Conservation (phyloP, 1,140 invertebrate genomes). For the Drosophila sechellia region DNA sequence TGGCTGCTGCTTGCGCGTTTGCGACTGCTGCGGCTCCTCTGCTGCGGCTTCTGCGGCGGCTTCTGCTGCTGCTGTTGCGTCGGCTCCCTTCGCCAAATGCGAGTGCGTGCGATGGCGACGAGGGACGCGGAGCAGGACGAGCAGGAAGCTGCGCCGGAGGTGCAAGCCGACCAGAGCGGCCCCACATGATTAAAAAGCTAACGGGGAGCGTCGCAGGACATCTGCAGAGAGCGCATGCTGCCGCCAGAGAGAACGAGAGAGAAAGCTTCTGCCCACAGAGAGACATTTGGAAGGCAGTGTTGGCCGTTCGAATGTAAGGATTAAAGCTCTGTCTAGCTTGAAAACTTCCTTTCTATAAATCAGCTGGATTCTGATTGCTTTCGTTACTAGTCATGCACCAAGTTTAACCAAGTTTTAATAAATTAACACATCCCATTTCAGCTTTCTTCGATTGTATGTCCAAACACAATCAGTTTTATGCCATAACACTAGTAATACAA, state of each 20-base stretch:
- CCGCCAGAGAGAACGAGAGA: not conserved
- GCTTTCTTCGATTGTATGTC: no score
- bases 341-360: not conserved
- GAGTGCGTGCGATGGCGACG: slow-evolving; percentile 21
- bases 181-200: slow-evolving; percentile 48
- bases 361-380: no score
- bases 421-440: no score
- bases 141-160: slow-evolving; percentile 19
- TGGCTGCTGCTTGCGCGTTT: slow-evolving; percentile 44
- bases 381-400: no score
- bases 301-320: not conserved
- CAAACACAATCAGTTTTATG: no score
- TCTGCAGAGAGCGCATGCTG: slow-evolving; percentile 33
- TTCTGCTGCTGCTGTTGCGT: slow-evolving; percentile 22
- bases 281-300: slow-evolving; percentile 8
- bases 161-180: slow-evolving; percentile 15
- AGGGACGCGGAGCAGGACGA: not conserved
- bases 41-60: slow-evolving; percentile 23
- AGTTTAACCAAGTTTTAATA: no score
- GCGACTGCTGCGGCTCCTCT: slow-evolving; percentile 29
- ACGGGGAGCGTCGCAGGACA: slow-evolving; percentile 14
- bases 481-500: not conserved
- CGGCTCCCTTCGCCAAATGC: slow-evolving; percentile 26
- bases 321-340: not conserved
- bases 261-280: not conserved